Percentiles rank a stretch among this genome's conserved stretches.
These are phyloP conservation scores for human (Homo sapiens) DNA, from an alignment of 2,113 vertebrate genomes.

Conservation along the genomic window GRCh38 chr2:229419501-229420000, in stretches of 20 bases:
- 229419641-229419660: not conserved
- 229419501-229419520: not conserved
- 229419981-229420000: too few relatives aligned
- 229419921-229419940: not conserved
- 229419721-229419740: not conserved
- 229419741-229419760: not conserved
- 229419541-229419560: not conserved
- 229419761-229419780: not conserved
- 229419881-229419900: accelerated
- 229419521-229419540: not conserved
- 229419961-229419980: too few relatives aligned
- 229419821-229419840: not conserved
- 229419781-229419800: not conserved
- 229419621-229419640: constrained; percentile 20
- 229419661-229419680: not conserved
- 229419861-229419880: not conserved
- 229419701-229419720: not conserved
- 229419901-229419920: not conserved
- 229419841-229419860: not conserved
- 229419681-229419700: constrained; percentile 39
- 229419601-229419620: not conserved
- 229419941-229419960: not conserved
- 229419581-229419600: constrained; percentile 25
- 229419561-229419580: constrained; percentile 43
- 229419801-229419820: not conserved